A percentile compares a stretch with the other conserved stretches of the same genome.
phyloP scores from a whole-genome alignment of 2,113 vertebrate genomes.

The Myodes glareolus region DNA sequence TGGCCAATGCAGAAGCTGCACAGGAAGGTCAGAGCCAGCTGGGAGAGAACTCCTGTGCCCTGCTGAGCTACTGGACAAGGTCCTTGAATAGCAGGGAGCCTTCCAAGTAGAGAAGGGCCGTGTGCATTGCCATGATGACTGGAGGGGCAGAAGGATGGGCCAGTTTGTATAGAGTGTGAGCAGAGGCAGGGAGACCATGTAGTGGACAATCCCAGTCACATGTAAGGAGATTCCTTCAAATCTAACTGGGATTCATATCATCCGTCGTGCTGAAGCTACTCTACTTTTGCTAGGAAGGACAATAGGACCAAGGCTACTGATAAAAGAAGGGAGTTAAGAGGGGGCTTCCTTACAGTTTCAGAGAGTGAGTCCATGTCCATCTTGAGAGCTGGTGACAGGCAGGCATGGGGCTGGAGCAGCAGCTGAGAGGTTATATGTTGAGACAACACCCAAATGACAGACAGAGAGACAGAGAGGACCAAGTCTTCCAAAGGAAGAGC shows the following conservation, averaged over 20 bases:
- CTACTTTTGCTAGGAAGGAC: no score
- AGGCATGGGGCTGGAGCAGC: background rate
- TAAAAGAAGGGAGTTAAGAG: no score
- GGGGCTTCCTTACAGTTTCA: no score
- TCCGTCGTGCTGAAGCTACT: background rate
- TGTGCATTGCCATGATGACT: constrained; percentile 38
- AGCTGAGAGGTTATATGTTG: background rate
- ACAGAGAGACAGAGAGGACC: background rate
- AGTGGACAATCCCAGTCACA: background rate
- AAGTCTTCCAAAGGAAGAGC: no score
- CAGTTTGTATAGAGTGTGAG: background rate
- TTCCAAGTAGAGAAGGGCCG: constrained; percentile 35
- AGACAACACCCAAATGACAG: background rate
- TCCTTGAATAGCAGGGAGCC: constrained; percentile 45
- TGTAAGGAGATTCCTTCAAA: background rate
- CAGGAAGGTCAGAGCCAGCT: background rate
- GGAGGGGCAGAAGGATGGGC: background rate
- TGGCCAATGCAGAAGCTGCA: background rate
- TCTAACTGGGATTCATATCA: background rate
- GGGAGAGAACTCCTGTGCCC: background rate
- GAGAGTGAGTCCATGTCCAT: no score
- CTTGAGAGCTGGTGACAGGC: background rate
- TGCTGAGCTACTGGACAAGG: background rate
- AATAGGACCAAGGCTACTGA: no score
- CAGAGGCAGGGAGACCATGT: background rate